Conservation (phyloP, 2,888 invertebrate genomes). For the Opisthograptis luteolata region DNA sequence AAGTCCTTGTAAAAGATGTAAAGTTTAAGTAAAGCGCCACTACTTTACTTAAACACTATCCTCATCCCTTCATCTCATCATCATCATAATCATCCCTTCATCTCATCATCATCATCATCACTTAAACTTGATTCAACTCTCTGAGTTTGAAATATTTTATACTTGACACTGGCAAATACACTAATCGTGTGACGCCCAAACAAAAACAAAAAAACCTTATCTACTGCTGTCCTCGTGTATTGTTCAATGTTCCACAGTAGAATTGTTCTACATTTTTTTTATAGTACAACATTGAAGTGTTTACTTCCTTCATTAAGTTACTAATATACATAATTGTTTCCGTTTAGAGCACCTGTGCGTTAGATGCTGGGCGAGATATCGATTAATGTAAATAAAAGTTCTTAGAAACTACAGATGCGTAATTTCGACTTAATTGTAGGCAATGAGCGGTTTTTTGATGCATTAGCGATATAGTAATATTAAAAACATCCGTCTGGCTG, state of each 20-base stretch:
- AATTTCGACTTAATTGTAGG: not conserved
- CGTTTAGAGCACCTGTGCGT: conserved; percentile 30
- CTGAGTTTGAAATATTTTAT: no score
- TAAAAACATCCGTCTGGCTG: conserved; percentile 2
- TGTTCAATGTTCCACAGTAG: not conserved
- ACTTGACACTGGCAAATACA: no score
- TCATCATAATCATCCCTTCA: no score
- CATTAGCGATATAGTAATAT: not conserved
- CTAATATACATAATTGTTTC: conserved; percentile 34
- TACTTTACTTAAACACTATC: no score
- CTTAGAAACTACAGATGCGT: conserved; percentile 33
- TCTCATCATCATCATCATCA: no score
- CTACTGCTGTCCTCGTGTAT: not conserved
- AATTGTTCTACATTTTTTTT: conserved; percentile 13
- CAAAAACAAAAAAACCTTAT: no score
- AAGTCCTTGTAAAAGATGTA: no score
- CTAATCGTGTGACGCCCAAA: no score
- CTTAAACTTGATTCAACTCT: no score
- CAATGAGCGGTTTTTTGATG: conserved; percentile 1
- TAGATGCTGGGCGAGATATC: conserved; percentile 27
- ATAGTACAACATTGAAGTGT: conserved; percentile 14
- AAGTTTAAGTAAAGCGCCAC: no score
- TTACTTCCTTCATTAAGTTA: conserved; percentile 30
- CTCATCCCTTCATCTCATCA: no score
- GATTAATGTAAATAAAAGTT: conserved; percentile 16